Percentiles rank a stretch among this genome's conserved stretches.
Evolutionary conservation across 2,888 invertebrate genomes (phyloP).

Genomic region (Hecatera dysodea): DNA sequence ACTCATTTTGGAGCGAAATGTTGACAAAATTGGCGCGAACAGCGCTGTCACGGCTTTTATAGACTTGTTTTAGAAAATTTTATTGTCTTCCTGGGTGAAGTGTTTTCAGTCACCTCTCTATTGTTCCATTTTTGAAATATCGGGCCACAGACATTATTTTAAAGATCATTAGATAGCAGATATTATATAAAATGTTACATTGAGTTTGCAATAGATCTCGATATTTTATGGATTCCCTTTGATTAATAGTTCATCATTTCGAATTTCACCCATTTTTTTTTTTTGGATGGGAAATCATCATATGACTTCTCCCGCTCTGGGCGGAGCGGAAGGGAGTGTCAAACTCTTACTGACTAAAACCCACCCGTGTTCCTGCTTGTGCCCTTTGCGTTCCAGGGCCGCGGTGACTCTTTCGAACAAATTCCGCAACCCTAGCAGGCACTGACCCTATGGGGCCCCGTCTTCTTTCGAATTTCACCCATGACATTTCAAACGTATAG

Average conservation of each 20-base stretch:
- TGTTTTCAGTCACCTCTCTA: neutral
- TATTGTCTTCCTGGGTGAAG: neutral
- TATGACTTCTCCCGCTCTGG: too few relatives aligned
- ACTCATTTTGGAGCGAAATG: slow-evolving; percentile 62
- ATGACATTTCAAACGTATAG: neutral
- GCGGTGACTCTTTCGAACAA: too few relatives aligned
- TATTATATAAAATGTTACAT: neutral
- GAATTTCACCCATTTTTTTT: neutral
- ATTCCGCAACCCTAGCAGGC: too few relatives aligned
- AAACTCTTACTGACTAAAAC: too few relatives aligned
- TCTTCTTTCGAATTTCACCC: too few relatives aligned
- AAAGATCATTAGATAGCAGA: too few relatives aligned
- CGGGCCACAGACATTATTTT: neutral
- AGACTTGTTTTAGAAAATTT: slow-evolving; percentile 7
- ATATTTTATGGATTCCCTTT: neutral
- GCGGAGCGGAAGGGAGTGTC: too few relatives aligned
- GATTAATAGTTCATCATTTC: neutral
- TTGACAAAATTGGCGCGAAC: slow-evolving; percentile 62
- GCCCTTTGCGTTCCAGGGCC: too few relatives aligned
- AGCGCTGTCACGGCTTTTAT: slow-evolving; percentile 48
- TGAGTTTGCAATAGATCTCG: neutral
- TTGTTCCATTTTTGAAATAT: slow-evolving; percentile 1
- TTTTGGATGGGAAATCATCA: too few relatives aligned
- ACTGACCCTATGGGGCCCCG: too few relatives aligned
- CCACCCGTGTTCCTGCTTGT: too few relatives aligned